Evolutionary conservation across 2,888 invertebrate species (phyloP).

Genomic region (Ephialtes manifestator): DNA sequence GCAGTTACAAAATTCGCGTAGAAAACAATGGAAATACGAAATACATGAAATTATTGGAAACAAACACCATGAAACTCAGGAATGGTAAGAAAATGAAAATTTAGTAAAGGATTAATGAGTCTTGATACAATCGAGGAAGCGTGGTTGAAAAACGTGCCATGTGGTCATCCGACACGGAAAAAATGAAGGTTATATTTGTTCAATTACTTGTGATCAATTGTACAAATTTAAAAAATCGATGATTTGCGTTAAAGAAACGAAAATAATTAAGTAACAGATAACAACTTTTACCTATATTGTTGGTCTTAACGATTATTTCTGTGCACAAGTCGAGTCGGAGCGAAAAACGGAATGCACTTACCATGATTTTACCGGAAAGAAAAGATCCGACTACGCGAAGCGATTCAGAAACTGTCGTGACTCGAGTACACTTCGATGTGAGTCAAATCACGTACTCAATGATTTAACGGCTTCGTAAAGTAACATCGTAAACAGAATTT

Average conservation of each 20-base stretch:
- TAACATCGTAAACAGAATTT: neutral
- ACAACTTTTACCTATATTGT: slow-evolving; percentile 23
- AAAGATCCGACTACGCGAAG: slow-evolving; percentile 73
- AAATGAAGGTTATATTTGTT: slow-evolving; percentile 68
- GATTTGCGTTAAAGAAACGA: neutral
- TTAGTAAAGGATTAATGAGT: neutral
- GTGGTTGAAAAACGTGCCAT: slow-evolving; percentile 64
- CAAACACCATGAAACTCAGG: neutral
- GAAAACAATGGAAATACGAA: neutral
- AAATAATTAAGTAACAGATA: neutral
- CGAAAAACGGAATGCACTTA: slow-evolving; percentile 73
- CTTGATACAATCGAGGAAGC: neutral
- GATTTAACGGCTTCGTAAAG: neutral
- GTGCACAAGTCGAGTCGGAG: slow-evolving; percentile 62
- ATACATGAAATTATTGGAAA: neutral
- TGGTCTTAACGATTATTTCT: slow-evolving; percentile 50
- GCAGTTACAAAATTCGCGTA: neutral
- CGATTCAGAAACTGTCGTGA: slow-evolving; percentile 56
- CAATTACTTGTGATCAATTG: neutral
- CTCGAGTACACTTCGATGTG: slow-evolving; percentile 10
- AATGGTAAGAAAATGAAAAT: neutral
- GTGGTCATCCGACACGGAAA: slow-evolving; percentile 66
- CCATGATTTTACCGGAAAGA: slow-evolving; percentile 81
- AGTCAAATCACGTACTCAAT: slow-evolving; percentile 47
- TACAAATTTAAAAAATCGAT: slow-evolving; percentile 10